Conservation (phyloP, 30 jellyfish, hydroid and myxozoan species). For the Mastigias papua region DNA sequence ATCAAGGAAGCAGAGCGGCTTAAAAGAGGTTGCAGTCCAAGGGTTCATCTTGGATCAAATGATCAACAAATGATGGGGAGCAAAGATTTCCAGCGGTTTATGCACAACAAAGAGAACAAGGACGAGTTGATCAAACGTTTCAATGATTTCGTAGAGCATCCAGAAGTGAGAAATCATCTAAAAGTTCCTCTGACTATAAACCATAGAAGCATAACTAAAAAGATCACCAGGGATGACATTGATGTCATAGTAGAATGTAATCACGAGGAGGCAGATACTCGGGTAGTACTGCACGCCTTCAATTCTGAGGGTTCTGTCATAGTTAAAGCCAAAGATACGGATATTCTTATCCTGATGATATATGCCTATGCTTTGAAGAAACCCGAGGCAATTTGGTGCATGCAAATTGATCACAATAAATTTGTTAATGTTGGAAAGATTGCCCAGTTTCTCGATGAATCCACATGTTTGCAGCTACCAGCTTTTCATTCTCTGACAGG, state of each 20-base stretch:
- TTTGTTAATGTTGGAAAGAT: slow-evolving; percentile 45
- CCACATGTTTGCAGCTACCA: slow-evolving; percentile 61
- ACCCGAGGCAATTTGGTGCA: slow-evolving; percentile 59
- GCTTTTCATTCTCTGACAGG: slow-evolving; percentile 65
- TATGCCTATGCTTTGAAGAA: slow-evolving; percentile 54
- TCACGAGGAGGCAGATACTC: slow-evolving; percentile 72
- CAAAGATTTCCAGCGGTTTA: slow-evolving; percentile 43
- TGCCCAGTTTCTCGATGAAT: slow-evolving; percentile 45
- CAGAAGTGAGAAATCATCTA: slow-evolving; percentile 61
- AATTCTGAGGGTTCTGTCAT: slow-evolving; percentile 54
- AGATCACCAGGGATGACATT: slow-evolving; percentile 53
- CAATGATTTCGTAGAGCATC: slow-evolving; percentile 63
- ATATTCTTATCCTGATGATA: slow-evolving; percentile 59
- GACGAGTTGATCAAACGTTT: slow-evolving; percentile 64
- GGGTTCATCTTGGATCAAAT: slow-evolving; percentile 70
- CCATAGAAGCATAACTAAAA: slow-evolving; percentile 58
- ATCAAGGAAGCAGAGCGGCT: slow-evolving; percentile 50
- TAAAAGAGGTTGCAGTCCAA: slow-evolving; percentile 74
- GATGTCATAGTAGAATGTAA: slow-evolving; percentile 56
- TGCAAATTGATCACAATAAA: slow-evolving; percentile 62
- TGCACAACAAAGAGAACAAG: slow-evolving; percentile 67
- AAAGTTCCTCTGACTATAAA: slow-evolving; percentile 54
- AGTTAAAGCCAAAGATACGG: slow-evolving; percentile 65
- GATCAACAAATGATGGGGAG: slow-evolving; percentile 54
- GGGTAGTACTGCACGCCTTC: slow-evolving; percentile 65